Evolutionary conservation across 2,888 invertebrate species (phyloP).

Genomic region (Linyphia triangularis): DNA sequence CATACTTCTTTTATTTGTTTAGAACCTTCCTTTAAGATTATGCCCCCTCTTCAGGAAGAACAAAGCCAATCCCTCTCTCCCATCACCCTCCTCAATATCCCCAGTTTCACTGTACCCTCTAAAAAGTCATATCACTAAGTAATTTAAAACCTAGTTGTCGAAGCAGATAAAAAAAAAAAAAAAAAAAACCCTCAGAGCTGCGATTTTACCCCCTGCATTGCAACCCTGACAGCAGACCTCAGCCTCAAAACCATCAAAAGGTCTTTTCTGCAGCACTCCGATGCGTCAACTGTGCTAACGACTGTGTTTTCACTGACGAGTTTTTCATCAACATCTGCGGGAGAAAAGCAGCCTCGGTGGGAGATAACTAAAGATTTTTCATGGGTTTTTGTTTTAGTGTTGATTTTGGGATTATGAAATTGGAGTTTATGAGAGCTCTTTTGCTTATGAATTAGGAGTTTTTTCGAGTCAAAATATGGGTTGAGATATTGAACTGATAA

Average conservation of each 20-base stretch:
- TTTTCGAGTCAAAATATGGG: too few relatives aligned
- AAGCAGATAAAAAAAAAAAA: background rate
- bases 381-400: background rate
- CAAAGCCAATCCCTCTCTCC: background rate
- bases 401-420: background rate
- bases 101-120: too few relatives aligned
- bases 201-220: slow-evolving; percentile 19
- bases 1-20: too few relatives aligned
- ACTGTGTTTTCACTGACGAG: slow-evolving; percentile 44
- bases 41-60: background rate
- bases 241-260: slow-evolving; percentile 52
- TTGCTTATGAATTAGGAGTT: background rate
- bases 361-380: background rate
- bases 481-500: too few relatives aligned
- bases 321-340: slow-evolving; percentile 31
- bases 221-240: slow-evolving; percentile 37
- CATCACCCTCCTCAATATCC: background rate
- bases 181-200: background rate
- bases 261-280: slow-evolving; percentile 12
- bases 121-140: slow-evolving; percentile 8
- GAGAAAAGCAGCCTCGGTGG: background rate
- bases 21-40: too few relatives aligned
- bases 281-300: slow-evolving; percentile 41
- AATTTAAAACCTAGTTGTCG: slow-evolving; percentile 48
- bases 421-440: background rate